Conservation (phyloP, 2,888 invertebrate genomes). For the Drosophila helvetica region DNA sequence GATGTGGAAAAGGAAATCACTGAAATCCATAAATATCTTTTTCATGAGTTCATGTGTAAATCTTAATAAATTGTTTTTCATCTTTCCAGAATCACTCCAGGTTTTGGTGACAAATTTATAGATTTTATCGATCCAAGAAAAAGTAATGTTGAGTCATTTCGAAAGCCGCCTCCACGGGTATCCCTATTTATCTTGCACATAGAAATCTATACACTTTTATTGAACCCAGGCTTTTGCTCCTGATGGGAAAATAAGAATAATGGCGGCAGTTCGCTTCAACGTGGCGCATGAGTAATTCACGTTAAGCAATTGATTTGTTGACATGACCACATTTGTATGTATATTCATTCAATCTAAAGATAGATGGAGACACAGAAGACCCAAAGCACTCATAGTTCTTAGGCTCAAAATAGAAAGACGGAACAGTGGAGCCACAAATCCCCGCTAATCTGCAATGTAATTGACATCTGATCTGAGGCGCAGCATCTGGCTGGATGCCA, state of each 20-base stretch:
- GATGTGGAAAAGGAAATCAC: neutral
- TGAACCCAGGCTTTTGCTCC: conserved; percentile 15
- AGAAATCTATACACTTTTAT: conserved; percentile 22
- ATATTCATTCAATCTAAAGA: conserved; percentile 19
- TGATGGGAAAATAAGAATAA: conserved; percentile 14
- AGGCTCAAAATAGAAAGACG: neutral
- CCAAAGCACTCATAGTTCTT: conserved; percentile 25
- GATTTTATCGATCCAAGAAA: conserved; percentile 25
- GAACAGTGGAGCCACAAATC: conserved; percentile 43
- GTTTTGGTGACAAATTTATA: conserved; percentile 1
- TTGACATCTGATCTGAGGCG: conserved; percentile 66
- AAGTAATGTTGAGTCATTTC: conserved; percentile 4
- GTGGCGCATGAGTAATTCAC: conserved; percentile 47
- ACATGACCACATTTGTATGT: conserved; percentile 20
- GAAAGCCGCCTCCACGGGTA: conserved; percentile 16
- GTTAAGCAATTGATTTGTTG: conserved; percentile 39
- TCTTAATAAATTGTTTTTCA: neutral
- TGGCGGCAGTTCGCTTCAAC: conserved; percentile 19
- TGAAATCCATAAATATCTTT: no score
- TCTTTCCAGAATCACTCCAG: neutral
- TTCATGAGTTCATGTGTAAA: neutral
- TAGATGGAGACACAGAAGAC: neutral
- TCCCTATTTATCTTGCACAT: conserved; percentile 22
- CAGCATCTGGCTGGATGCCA: conserved; percentile 44
- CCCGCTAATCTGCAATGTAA: conserved; percentile 48